Evolutionary conservation across 2,797 vertebrate species (phyloP).

Genomic region (Falco concolor): DNA sequence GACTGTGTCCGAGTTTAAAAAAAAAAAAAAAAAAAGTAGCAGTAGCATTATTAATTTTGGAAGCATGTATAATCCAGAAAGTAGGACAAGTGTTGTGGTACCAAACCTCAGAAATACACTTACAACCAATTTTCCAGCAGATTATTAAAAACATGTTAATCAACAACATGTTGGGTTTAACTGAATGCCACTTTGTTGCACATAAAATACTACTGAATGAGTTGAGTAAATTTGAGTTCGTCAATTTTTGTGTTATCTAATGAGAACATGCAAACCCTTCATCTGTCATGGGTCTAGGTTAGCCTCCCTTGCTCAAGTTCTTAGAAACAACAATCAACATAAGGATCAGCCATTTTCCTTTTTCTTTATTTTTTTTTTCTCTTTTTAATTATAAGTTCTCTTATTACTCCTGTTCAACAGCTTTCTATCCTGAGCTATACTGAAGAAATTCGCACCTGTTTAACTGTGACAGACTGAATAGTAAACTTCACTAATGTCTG

Average conservation of each 20-base stretch:
- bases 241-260: neutral
- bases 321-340: neutral
- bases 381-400: neutral
- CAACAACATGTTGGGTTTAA: neutral
- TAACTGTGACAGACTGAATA: neutral
- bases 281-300: neutral
- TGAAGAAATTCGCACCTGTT: neutral
- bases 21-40: neutral
- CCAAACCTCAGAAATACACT: neutral
- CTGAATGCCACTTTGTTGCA: neutral
- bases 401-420: neutral
- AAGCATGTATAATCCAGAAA: neutral
- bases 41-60: neutral
- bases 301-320: neutral
- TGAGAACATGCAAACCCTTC: neutral
- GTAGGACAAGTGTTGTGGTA: neutral
- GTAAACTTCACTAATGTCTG: neutral
- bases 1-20: neutral
- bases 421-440: neutral
- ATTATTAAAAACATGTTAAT: neutral
- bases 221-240: neutral
- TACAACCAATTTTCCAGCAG: neutral
- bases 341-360: neutral
- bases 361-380: neutral
- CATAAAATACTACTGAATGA: neutral